Base-by-base conservation (phyloP, 2,888 invertebrate species). In the Furcula furcula region DNA sequence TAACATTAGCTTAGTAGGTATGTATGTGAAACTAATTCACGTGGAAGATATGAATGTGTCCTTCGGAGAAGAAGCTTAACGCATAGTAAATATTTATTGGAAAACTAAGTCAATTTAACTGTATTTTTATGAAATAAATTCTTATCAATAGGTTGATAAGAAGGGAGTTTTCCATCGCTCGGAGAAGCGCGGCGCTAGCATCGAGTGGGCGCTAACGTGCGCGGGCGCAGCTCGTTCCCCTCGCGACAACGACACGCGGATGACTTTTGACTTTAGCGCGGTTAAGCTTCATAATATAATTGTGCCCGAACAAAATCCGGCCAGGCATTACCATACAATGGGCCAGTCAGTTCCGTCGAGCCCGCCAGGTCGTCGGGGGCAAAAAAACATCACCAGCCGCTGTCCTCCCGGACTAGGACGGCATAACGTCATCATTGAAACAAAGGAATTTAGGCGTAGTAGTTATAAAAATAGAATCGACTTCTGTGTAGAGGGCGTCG, bases 271-370 rank as follows among this genome's bases (percentile, higher is more conserved):
- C 86, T 87, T 84, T 80, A 75, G 76, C 77, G 74, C 76, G 79
- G 73, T 78, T 79, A 77, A 82, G 84, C 86, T 84, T 84, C 86
- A 84, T 87, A 86, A 86, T 87, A 83, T 88, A 88, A 87, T 88
- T 88, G 87, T 78, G 85, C 81, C 67, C 82, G 77, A 84, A 87
- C 85, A 72, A 85, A 88, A 87, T 87, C 86, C 88, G 84, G 83
- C 70, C 80, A 69, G 65, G 75, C 73, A 88, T 88, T 88, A 87
- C 76, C 88, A 88, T 88, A 88, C 87, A 88, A 88, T 88, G 76
- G 86, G 68, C 69, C 66, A 78, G 78, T 76, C 82, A 75, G 85
- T 85, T 84, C 84, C 86, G 85, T 74, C 74, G 84, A 70, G 80
- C 76, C 78, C 83, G 81, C 76, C 84, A 80, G 86, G 85, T 85